phyloP scores from a whole-genome alignment of 64 coral and sea anemone genomes.

The Stichodactyla mertensii region DNA sequence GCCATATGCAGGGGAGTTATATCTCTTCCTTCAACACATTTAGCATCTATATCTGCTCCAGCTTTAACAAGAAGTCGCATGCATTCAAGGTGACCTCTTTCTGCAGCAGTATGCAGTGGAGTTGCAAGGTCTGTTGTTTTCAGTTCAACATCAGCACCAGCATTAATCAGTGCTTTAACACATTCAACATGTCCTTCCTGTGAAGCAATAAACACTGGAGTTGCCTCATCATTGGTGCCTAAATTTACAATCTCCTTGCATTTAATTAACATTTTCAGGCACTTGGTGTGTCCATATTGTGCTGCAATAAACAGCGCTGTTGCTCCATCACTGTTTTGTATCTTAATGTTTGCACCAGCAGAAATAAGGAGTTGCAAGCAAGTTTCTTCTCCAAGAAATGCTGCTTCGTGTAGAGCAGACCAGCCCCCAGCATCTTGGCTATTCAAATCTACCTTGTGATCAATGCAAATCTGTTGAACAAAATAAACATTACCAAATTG shows the following conservation, averaged over 20 bases:
- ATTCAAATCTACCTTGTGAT: slow-evolving; percentile 36
- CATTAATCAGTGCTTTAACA: slow-evolving; percentile 37
- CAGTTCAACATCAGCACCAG: slow-evolving; percentile 50
- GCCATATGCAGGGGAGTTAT: slow-evolving; percentile 61
- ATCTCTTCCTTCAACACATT: slow-evolving; percentile 25
- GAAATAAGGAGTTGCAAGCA: slow-evolving; percentile 40
- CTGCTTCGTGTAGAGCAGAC: slow-evolving; percentile 78
- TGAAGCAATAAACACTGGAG: slow-evolving; percentile 70
- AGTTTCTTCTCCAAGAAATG: slow-evolving; percentile 33
- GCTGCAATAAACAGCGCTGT: slow-evolving; percentile 62
- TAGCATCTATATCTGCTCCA: slow-evolving; percentile 34
- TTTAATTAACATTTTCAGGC: slow-evolving; percentile 50
- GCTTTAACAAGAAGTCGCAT: slow-evolving; percentile 49
- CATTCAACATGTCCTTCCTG: slow-evolving; percentile 64
- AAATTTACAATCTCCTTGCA: slow-evolving; percentile 40
- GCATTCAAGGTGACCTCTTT: slow-evolving; percentile 44
- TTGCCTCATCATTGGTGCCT: slow-evolving; percentile 49
- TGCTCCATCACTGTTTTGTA: slow-evolving; percentile 70
- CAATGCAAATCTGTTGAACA: slow-evolving; percentile 50
- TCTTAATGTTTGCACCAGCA: slow-evolving; percentile 27
- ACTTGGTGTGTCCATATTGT: slow-evolving; percentile 62
- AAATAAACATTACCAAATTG: too few species aligned
- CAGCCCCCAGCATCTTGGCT: slow-evolving; percentile 70
- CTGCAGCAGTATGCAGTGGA: slow-evolving; percentile 62
- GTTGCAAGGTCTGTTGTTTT: slow-evolving; percentile 53